Percentiles rank a stretch among this genome's conserved stretches.
These are phyloP conservation scores for Xiphias gladius DNA, from an alignment of 2,113 vertebrate genomes.

Conservation along the genomic window DNA sequence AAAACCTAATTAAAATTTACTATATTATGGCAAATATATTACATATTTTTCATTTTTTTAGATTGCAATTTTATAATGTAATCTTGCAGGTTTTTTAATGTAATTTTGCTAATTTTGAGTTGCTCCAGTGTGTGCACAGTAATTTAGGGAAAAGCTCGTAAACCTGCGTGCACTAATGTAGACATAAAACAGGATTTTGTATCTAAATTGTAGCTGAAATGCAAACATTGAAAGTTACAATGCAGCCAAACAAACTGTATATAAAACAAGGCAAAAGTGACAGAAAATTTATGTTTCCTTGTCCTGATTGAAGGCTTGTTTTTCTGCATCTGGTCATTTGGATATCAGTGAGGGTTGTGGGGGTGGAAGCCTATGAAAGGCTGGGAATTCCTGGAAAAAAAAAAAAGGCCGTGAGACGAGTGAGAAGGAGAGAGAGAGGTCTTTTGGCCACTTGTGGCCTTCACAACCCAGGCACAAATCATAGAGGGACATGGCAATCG, in stretches of 20 bases:
- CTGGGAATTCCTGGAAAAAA: constrained; percentile 43
- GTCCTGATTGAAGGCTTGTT: constrained; percentile 28
- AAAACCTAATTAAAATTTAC: not conserved
- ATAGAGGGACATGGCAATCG: constrained; percentile 83
- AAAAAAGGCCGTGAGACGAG: constrained; percentile 39
- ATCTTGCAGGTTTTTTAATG: too few relatives aligned
- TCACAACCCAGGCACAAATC: constrained; percentile 82
- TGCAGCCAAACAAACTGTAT: not conserved
- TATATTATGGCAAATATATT: not conserved
- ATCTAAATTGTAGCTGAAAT: not conserved
- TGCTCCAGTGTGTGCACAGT: not conserved
- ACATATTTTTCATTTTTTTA: rapidly evolving
- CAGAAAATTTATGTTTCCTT: constrained; percentile 20
- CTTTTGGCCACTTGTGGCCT: constrained; percentile 84
- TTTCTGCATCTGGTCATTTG: constrained; percentile 48
- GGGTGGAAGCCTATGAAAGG: constrained; percentile 55
- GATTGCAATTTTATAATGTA: too few relatives aligned
- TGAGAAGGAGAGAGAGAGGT: constrained; percentile 69
- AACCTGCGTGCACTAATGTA: not conserved
- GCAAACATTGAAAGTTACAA: constrained; percentile 6
- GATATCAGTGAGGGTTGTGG: constrained; percentile 47
- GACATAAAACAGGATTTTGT: not conserved
- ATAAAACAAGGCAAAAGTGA: constrained; percentile 8
- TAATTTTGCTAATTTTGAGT: constrained; percentile 6
- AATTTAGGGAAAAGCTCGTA: not conserved